Evolutionary conservation across 2,797 vertebrate genomes (phyloP).

Genomic region (Tragopan temminckii): DNA sequence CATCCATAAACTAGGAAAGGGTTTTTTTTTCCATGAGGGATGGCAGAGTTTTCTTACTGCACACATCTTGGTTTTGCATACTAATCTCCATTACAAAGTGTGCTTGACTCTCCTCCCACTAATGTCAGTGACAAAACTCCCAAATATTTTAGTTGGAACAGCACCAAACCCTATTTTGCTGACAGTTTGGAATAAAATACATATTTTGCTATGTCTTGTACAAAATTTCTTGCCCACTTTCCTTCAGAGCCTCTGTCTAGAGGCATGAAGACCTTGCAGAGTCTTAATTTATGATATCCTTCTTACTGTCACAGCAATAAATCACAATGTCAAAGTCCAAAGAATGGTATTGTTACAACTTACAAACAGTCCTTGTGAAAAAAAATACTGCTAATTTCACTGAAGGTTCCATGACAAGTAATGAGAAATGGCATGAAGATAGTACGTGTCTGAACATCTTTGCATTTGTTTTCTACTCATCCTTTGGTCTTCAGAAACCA

Average conservation of each 20-base stretch:
- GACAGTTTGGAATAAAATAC: not conserved
- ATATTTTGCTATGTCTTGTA: not conserved
- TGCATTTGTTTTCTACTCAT: not conserved
- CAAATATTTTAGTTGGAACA: not conserved
- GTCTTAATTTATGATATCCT: constrained; percentile 15
- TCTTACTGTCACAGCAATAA: constrained; percentile 11
- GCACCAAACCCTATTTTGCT: constrained; percentile 8
- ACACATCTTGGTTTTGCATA: constrained; percentile 22
- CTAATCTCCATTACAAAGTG: not conserved
- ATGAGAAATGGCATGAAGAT: not conserved
- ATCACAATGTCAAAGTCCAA: not conserved
- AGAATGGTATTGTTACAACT: constrained; percentile 2
- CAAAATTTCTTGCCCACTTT: constrained; percentile 7
- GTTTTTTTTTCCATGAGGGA: constrained; percentile 16
- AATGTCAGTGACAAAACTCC: not conserved
- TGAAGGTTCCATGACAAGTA: not conserved
- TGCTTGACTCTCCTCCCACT: not conserved
- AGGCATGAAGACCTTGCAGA: constrained; percentile 1
- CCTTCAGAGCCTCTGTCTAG: not conserved
- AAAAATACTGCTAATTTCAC: not conserved
- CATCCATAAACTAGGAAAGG: constrained; percentile 2
- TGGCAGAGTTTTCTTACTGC: constrained; percentile 4
- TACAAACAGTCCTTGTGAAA: not conserved
- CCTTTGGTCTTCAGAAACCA: not conserved
- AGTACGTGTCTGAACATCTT: not conserved